Percentiles rank a stretch among this genome's conserved stretches.
These are phyloP conservation scores for Diadegma fenestrale DNA, from an alignment of 2,888 invertebrate genomes.

Conservation along the genomic window DNA sequence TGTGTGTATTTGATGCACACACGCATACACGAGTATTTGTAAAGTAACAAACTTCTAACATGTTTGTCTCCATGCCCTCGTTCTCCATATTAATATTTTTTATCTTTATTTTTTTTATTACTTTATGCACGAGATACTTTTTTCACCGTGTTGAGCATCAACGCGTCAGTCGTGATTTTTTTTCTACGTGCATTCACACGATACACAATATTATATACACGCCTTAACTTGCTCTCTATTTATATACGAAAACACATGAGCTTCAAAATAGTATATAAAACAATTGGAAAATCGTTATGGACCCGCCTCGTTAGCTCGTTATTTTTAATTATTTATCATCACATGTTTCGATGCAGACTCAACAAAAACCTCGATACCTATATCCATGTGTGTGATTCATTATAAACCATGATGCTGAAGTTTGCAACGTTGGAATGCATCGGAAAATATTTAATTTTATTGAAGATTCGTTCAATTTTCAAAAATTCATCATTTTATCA, in stretches of 20 bases:
- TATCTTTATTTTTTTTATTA: conserved; percentile 61
- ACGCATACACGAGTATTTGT: not conserved
- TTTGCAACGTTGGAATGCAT: too few species aligned
- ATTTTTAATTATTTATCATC: conserved; percentile 55
- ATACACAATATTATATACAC: conserved; percentile 25
- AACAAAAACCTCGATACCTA: not conserved
- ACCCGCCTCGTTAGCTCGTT: conserved; percentile 53
- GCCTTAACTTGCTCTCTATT: not conserved
- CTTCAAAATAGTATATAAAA: conserved; percentile 15
- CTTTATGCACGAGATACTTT: conserved; percentile 71
- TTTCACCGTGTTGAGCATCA: conserved; percentile 67
- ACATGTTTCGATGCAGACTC: conserved; percentile 35
- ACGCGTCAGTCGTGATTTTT: conserved; percentile 44
- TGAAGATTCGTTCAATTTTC: too few species aligned
- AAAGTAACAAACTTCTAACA: conserved; percentile 25
- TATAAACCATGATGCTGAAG: too few species aligned
- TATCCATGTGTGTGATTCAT: not conserved
- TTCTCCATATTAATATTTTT: conserved; percentile 38
- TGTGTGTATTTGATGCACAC: conserved; percentile 13
- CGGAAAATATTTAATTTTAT: too few species aligned
- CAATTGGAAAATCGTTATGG: conserved; percentile 40
- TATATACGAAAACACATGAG: conserved; percentile 5
- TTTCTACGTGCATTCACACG: conserved; percentile 45
- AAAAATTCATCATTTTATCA: too few species aligned
- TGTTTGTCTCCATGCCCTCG: conserved; percentile 33